Conservation (phyloP, 2,113 vertebrate species). For the Otus sunia region DNA sequence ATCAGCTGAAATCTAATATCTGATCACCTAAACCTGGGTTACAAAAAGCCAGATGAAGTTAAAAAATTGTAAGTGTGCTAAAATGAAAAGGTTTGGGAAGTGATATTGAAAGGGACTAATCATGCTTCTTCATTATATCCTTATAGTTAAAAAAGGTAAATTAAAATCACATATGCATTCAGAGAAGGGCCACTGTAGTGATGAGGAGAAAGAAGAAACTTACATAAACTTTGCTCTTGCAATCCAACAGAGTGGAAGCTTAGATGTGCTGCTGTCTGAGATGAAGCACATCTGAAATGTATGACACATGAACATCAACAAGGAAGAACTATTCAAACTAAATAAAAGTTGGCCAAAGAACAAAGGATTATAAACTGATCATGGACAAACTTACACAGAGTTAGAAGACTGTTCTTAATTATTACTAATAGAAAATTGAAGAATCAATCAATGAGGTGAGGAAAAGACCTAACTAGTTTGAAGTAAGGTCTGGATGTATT, state of each 20-base stretch:
- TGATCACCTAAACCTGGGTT: not conserved
- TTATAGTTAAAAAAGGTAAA: not conserved
- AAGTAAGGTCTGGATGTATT: not conserved
- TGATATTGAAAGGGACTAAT: not conserved
- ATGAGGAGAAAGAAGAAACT: not conserved
- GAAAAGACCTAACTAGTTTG: not conserved
- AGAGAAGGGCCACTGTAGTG: not conserved
- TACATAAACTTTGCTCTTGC: not conserved
- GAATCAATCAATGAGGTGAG: not conserved
- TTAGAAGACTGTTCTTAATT: not conserved
- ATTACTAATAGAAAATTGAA: not conserved
- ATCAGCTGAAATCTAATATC: not conserved
- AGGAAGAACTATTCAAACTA: not conserved
- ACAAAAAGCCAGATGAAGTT: not conserved
- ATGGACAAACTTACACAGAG: fast-evolving
- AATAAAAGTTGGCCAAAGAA: not conserved
- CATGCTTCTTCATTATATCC: not conserved
- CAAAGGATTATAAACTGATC: not conserved
- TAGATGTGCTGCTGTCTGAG: not conserved
- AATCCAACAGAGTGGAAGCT: not conserved
- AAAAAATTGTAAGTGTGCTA: not conserved
- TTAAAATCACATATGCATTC: not conserved
- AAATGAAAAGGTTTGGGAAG: not conserved
- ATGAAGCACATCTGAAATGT: not conserved
- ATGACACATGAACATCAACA: not conserved